phyloP scores from a whole-genome alignment of 1,140 invertebrate genomes.

The Wiebesia pumilae region DNA sequence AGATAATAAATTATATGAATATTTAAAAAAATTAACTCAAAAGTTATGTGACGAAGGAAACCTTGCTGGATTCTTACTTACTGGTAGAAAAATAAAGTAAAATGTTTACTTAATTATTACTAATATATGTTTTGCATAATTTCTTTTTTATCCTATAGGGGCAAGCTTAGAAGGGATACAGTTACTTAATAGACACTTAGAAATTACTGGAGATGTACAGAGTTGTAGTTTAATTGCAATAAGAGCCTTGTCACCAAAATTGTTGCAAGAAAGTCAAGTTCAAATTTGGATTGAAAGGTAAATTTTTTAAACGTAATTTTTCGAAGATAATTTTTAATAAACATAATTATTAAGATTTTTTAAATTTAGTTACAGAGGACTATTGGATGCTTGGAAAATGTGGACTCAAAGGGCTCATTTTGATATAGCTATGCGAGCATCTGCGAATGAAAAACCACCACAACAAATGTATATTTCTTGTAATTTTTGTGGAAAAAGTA shows the following conservation, averaged over 20 bases:
- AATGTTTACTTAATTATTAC: neutral
- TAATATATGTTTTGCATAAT: neutral
- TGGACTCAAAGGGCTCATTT: constrained; percentile 86
- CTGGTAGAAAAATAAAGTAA: constrained; percentile 76
- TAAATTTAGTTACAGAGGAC: constrained; percentile 80
- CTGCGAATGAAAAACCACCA: constrained; percentile 78
- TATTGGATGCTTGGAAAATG: constrained; percentile 87
- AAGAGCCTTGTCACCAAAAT: constrained; percentile 81
- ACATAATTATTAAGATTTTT: neutral
- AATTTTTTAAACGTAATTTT: constrained; percentile 40
- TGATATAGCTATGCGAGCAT: constrained; percentile 82
- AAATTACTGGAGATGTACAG: constrained; percentile 94
- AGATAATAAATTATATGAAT: constrained; percentile 87
- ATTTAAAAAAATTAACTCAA: constrained; percentile 82
- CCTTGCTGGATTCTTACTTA: constrained; percentile 90
- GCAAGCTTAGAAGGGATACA: constrained; percentile 83
- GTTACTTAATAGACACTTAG: constrained; percentile 91
- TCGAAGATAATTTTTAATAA: neutral
- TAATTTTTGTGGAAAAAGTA: constrained; percentile 95
- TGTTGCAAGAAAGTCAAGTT: constrained; percentile 79
- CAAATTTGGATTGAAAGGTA: constrained; percentile 85
- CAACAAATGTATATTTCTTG: constrained; percentile 92
- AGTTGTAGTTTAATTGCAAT: constrained; percentile 89
- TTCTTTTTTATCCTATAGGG: constrained; percentile 72
- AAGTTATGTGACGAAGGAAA: constrained; percentile 85